These are phyloP conservation scores for Otus sunia DNA, from an alignment of 2,113 vertebrate genomes.

Conservation along the genomic window DNA sequence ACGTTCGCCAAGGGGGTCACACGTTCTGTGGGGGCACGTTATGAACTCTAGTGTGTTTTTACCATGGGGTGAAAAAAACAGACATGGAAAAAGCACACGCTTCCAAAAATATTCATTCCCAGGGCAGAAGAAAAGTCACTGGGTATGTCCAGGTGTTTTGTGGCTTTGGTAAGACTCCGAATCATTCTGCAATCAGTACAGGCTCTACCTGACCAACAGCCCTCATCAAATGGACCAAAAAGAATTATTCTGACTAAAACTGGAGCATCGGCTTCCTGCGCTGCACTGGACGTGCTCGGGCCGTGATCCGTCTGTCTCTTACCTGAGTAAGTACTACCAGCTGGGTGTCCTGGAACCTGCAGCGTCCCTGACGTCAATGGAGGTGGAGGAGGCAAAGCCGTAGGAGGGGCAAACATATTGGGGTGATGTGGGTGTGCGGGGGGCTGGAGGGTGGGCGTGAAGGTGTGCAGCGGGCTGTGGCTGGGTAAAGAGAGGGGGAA, in stretches of 20 bases:
- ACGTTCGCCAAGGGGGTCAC: not conserved
- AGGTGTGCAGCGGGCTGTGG: constrained; percentile 87
- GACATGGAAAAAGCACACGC: not conserved
- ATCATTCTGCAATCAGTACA: fast-evolving
- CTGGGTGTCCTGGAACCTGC: constrained; percentile 93
- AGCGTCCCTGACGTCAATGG: constrained; percentile 93
- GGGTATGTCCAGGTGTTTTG: fast-evolving
- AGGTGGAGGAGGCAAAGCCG: constrained; percentile 94
- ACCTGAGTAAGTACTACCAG: constrained; percentile 95
- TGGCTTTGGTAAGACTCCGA: not conserved
- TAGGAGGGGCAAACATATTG: constrained; percentile 99
- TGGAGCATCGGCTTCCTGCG: fast-evolving
- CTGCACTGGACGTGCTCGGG: fast-evolving
- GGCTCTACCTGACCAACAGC: not conserved
- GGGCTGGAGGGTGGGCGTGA: constrained; percentile 89
- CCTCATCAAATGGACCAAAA: not conserved
- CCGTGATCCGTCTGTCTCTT: not conserved
- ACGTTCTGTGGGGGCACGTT: not conserved
- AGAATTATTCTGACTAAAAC: not conserved
- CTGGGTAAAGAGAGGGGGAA: constrained; percentile 86
- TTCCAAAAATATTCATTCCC: not conserved
- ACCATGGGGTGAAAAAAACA: not conserved
- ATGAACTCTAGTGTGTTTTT: not conserved
- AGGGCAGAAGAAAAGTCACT: not conserved
- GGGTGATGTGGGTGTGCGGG: constrained; percentile 90